A percentile compares a stretch with the other conserved stretches of the same genome.
Evolutionary conservation across 2,113 vertebrate species (phyloP).

Genomic region (Hiodon tergisus): DNA sequence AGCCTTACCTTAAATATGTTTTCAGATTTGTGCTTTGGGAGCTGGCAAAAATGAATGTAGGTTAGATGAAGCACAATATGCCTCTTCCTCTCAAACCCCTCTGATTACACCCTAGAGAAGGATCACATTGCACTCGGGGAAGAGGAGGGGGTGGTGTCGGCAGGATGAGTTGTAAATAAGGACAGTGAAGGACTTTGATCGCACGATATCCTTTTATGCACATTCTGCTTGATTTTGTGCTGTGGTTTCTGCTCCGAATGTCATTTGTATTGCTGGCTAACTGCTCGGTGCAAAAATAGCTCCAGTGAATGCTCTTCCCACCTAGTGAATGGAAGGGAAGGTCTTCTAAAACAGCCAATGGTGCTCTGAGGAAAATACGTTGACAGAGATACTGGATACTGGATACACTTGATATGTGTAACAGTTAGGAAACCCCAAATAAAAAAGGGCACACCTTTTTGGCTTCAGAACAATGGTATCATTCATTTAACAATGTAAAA

Average conservation of each 20-base stretch:
- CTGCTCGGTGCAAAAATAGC: not conserved
- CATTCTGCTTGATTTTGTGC: constrained; percentile 5
- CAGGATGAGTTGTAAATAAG: not conserved
- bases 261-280: constrained; percentile 8
- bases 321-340: not conserved
- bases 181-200: not conserved
- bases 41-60: no score
- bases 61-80: not conserved
- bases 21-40: no score
- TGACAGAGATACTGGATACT: not conserved
- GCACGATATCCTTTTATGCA: not conserved
- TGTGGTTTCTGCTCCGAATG: constrained; percentile 5
- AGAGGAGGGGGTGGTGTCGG: not conserved
- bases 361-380: not conserved
- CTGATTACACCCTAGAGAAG: not conserved
- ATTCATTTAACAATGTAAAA: no score
- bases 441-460: no score
- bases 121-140: not conserved
- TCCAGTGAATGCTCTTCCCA: no score
- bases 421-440: not conserved
- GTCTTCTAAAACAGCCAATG: not conserved
- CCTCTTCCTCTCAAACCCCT: not conserved
- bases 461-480: no score
- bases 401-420: not conserved
- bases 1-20: no score